Percentiles rank a stretch among this genome's conserved stretches.
These are phyloP conservation scores for Rhizomys pruinosus DNA, from an alignment of 2,113 vertebrate species.

Conservation along the genomic window DNA sequence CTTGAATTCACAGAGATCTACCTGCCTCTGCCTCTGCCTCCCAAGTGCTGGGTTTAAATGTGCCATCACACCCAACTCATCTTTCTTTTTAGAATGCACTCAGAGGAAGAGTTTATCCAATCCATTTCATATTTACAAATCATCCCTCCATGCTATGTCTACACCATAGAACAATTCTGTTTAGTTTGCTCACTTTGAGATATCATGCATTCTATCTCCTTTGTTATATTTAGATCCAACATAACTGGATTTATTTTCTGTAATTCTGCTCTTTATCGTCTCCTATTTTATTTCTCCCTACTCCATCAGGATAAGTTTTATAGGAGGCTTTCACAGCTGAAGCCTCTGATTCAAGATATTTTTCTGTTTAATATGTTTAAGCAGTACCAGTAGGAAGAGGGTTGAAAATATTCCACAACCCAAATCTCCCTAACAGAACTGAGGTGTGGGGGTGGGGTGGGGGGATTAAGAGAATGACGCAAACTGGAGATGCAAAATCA, in stretches of 20 bases:
- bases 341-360: background rate
- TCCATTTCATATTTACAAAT: background rate
- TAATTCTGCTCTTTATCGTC: background rate
- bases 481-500: slow-evolving; percentile 34
- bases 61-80: too few species aligned
- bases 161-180: background rate
- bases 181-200: background rate
- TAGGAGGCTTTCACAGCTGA: background rate
- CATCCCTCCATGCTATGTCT: background rate
- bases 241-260: background rate
- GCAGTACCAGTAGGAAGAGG: background rate
- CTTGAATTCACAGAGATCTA: too few species aligned
- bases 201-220: background rate
- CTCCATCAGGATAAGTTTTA: background rate
- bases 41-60: too few species aligned
- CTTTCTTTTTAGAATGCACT: background rate
- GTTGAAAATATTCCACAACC: background rate
- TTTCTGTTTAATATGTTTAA: slow-evolving; percentile 6
- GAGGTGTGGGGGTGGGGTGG: accelerated
- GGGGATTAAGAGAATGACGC: background rate
- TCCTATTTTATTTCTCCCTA: background rate
- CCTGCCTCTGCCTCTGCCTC: too few species aligned
- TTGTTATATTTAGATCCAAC: background rate
- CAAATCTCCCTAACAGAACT: slow-evolving; percentile 1
- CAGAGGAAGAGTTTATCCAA: background rate